Base-by-base conservation (phyloP, 37 sponge, comb jelly and placozoan species). In the Tethya wilhelma region DNA sequence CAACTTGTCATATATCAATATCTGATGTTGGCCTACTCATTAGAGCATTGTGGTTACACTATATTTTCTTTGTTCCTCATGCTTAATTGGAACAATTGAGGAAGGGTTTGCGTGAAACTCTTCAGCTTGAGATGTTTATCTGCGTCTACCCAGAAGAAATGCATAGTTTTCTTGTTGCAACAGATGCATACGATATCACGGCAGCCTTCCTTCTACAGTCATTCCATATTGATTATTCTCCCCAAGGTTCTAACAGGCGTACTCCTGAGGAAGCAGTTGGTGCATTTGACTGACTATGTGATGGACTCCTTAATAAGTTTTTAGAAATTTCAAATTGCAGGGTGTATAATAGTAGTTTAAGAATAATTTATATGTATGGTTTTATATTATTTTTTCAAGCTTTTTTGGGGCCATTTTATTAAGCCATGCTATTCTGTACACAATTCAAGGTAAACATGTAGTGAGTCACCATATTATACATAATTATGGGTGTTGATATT, bases 221-320 rank as follows among this genome's bases (percentile, higher is more conserved):
- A 36, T 28, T 20, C 43, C n/a, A n/a, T 25, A 14, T 40, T 42
- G 23, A 30, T 14, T 70, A 38, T 37, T 70, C 71, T 44, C 19
- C 9, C 9, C 40, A 68, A 40, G 69, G 69, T 5, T 37, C n/a
- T 36, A 68, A 68, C 43, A 68, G n/a, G 29, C 71, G 45, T 3
- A 70, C 71, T 4, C 19, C 20, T 42, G 71, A 70, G 28, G 71
- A 70, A 37, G 71, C 71, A 14, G 41, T 70, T 12, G 45, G n/a
- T n/a, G n/a, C n/a, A n/a, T n/a, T n/a, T n/a, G n/a, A n/a, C n/a
- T n/a, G n/a, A n/a, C n/a, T n/a, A n/a, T n/a, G n/a, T n/a, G n/a
- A n/a, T n/a, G n/a, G n/a, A n/a, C n/a, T n/a, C n/a, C n/a, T n/a
- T n/a, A n/a, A n/a, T n/a, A n/a, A n/a, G n/a, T n/a, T n/a, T n/a